These are phyloP conservation scores for Apaloderma vittatum DNA, from an alignment of 2,113 vertebrate genomes.

Conservation along the genomic window DNA sequence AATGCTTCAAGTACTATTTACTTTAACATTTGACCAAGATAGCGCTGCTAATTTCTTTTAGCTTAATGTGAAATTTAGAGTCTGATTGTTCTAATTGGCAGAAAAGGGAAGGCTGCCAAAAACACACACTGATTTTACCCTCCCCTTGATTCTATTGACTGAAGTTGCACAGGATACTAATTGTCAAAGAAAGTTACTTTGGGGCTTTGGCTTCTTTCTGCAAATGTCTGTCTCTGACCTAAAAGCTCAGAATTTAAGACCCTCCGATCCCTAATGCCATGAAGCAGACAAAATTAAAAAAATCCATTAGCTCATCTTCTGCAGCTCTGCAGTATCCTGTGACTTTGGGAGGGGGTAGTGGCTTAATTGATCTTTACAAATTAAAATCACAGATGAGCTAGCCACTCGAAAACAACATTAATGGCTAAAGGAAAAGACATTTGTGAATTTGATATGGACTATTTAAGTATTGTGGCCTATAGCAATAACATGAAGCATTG, in stretches of 20 bases:
- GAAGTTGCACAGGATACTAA: slow-evolving; percentile 5
- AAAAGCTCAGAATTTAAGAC: slow-evolving; percentile 19
- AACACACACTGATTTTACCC: not conserved
- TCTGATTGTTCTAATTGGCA: slow-evolving; percentile 41
- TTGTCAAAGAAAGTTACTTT: slow-evolving; percentile 39
- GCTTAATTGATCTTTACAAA: slow-evolving; percentile 34
- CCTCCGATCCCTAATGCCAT: not conserved
- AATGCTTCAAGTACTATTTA: slow-evolving; percentile 24
- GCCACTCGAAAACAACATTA: not conserved
- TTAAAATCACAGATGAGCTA: slow-evolving; percentile 27
- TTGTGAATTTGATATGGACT: not conserved
- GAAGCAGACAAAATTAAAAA: slow-evolving; percentile 7
- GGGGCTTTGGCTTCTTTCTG: not conserved
- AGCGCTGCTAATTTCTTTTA: slow-evolving; percentile 38
- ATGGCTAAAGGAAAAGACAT: not conserved
- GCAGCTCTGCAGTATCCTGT: not conserved
- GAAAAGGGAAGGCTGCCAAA: slow-evolving; percentile 43
- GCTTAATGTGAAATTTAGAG: slow-evolving; percentile 32
- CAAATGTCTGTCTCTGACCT: not conserved
- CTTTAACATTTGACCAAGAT: slow-evolving; percentile 50
- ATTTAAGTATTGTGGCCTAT: not conserved
- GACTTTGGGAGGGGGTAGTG: not conserved
- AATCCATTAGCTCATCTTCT: slow-evolving; percentile 37
- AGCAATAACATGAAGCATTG: not conserved
- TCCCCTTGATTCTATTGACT: not conserved